Base-by-base conservation (phyloP, 2,797 vertebrate genomes). In the Botia kubotai region DNA sequence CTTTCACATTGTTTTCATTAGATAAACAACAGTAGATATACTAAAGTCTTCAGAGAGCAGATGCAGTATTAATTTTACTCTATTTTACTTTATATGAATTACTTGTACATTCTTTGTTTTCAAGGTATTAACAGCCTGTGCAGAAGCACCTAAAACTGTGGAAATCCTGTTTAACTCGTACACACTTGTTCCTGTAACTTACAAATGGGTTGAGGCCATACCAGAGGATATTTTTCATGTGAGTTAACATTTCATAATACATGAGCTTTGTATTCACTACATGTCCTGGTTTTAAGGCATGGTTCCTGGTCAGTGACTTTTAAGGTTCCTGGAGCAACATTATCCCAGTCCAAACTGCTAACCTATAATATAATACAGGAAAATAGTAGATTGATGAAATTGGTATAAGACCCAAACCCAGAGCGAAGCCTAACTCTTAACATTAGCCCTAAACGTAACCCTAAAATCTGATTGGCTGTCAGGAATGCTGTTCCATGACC, bases 151-250 rank as follows among this genome's bases (percentile, higher is more conserved):
- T 0, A 83, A 87, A 6, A 87, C 93, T 55, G 81, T 93, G 0
- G 90, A 95, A 76, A 86, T 94, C 4, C 89, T 95, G 19, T 90
- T 93, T 85, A 95, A 94, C 29, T 93, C 94, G 82, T 95, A 92
- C 67, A 23, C 86, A 0, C 89, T 91, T 26, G 90, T 95, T 67
- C 82, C 48, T 0, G 4, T 94, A 6, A 91, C 90, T 0, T 88
- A 82, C 85, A 90, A 90, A 71, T 93, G 94, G 92, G 50, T 50
- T 0, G 82, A 91, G 23, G 88, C 63, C 0, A 83, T 94, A 71
- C 93, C 93, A 0, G 84, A 91, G 2, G 91, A 95, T 1, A 77
- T 87, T 11, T 88, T 91, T 26, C 89, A 92, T 91, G 93, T 93
- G 75, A 29, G 80, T 84, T n/a, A 58, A 2, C 19, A 26, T 26